Conservation (phyloP, 1,140 invertebrate species). For the Pseudomyrmex flavicornis region DNA sequence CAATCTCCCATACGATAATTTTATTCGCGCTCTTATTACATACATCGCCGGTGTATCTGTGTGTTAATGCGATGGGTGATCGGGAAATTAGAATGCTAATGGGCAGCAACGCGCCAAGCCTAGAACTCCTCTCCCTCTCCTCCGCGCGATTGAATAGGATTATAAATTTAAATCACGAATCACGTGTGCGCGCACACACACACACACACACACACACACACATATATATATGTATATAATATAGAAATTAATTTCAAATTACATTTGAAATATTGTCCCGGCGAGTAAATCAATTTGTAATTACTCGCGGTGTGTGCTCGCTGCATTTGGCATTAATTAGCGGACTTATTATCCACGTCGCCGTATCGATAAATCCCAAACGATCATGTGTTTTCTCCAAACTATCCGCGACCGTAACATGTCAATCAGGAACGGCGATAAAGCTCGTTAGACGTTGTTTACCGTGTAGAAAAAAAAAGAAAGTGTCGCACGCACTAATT, state of each 20-base stretch:
- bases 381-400: background rate
- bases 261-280: constrained; percentile 55
- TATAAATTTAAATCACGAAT: constrained; percentile 74
- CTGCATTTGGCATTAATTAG: constrained; percentile 58
- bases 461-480: too few relatives aligned
- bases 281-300: constrained; percentile 73
- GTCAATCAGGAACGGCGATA: background rate
- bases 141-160: constrained; percentile 64
- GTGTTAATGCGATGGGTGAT: constrained; percentile 63
- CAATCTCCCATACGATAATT: constrained; percentile 25
- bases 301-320: constrained; percentile 56
- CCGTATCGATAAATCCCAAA: constrained; percentile 16
- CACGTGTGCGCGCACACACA: background rate
- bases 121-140: constrained; percentile 31
- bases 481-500: constrained; percentile 42
- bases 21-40: constrained; percentile 15
- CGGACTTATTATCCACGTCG: constrained; percentile 48
- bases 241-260: constrained; percentile 73
- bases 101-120: constrained; percentile 63
- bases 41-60: constrained; percentile 36
- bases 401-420: too few relatives aligned
- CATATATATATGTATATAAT: background rate
- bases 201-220: too few relatives aligned
- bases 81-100: constrained; percentile 69
- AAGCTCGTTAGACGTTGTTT: background rate